phyloP scores from a whole-genome alignment of 2,888 invertebrate genomes.

The Euplexia lucipara region DNA sequence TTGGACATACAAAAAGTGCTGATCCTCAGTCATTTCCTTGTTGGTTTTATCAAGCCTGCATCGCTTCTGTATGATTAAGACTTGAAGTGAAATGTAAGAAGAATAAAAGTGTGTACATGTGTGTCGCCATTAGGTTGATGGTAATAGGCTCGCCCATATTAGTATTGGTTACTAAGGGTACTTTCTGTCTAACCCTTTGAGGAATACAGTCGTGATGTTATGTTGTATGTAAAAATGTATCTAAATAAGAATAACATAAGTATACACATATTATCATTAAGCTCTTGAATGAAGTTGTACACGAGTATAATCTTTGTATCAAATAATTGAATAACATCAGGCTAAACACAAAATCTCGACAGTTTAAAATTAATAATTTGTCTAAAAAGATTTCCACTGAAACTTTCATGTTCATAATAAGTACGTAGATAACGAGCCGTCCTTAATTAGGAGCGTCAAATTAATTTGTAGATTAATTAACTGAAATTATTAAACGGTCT shows the following conservation, averaged over 20 bases:
- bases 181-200: too few relatives aligned
- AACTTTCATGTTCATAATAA: constrained; percentile 27
- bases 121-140: too few relatives aligned
- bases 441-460: constrained; percentile 27
- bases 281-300: not conserved
- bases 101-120: too few relatives aligned
- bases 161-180: too few relatives aligned
- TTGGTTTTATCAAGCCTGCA: too few relatives aligned
- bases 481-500: constrained; percentile 18
- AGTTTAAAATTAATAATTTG: constrained; percentile 14
- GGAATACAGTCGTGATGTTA: too few relatives aligned
- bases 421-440: constrained; percentile 25
- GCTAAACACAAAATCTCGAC: not conserved
- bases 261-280: not conserved
- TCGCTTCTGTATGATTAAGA: too few relatives aligned
- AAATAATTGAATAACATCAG: not conserved
- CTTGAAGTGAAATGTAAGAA: too few relatives aligned
- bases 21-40: too few relatives aligned
- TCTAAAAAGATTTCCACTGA: not conserved
- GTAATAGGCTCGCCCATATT: too few relatives aligned
- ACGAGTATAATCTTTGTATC: not conserved
- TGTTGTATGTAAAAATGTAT: too few relatives aligned
- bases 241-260: not conserved
- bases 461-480: constrained; percentile 39
- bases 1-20: too few relatives aligned